Conservation (phyloP, 2,888 invertebrate genomes). For the Achlya flavicornis region DNA sequence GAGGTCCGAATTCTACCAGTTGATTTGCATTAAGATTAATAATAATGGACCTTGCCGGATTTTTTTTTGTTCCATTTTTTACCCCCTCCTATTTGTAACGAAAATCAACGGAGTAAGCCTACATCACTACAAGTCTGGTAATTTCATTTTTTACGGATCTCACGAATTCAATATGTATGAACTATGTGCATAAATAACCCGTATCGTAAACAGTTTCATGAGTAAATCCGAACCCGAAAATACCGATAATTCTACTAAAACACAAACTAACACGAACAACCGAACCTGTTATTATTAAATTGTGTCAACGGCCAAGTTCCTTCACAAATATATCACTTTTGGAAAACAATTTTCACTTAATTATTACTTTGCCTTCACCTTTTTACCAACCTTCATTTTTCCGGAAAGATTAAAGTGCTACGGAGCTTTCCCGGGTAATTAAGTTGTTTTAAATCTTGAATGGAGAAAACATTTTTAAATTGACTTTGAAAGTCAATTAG, state of each 20-base stretch:
- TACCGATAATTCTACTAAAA: neutral
- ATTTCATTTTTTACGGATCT: too few species aligned
- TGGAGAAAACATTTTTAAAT: neutral
- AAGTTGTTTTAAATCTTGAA: slow-evolving; percentile 2
- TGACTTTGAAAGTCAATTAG: neutral
- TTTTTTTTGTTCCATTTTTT: too few species aligned
- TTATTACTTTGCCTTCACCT: slow-evolving; percentile 24
- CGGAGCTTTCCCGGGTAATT: slow-evolving; percentile 10
- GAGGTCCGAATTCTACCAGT: too few species aligned
- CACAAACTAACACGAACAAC: slow-evolving; percentile 6
- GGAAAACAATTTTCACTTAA: slow-evolving; percentile 39
- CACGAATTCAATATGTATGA: too few species aligned
- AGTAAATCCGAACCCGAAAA: neutral
- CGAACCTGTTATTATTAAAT: slow-evolving; percentile 24
- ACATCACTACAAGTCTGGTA: too few species aligned
- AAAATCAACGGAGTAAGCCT: too few species aligned
- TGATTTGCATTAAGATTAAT: too few species aligned
- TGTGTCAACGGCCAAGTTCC: slow-evolving; percentile 15
- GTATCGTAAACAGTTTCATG: neutral
- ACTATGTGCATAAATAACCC: too few species aligned
- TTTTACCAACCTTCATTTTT: slow-evolving; percentile 15
- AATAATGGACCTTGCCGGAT: too few species aligned
- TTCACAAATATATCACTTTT: slow-evolving; percentile 28
- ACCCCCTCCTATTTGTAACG: too few species aligned
- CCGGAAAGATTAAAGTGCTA: slow-evolving; percentile 22